Base-by-base conservation (phyloP, 2,888 invertebrate species). In the Leistus spinibarbis region DNA sequence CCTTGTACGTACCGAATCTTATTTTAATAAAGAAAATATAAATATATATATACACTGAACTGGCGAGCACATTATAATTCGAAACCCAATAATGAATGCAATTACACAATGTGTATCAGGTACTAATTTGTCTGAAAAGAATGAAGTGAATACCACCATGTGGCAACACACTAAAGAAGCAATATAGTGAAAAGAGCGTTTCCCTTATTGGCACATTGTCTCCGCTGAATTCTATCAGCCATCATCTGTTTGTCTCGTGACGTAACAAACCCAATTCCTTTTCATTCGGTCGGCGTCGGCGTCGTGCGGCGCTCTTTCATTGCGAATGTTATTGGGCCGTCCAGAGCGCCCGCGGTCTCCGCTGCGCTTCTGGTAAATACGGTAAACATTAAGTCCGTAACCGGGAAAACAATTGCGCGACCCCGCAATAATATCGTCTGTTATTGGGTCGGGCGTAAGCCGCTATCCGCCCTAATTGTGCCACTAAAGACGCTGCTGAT, bases 331-430 rank as follows among this genome's bases (percentile, higher is more conserved):
- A 66, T 66, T 73, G 67, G 66, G 60, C 23, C 19, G 53, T 71
- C 63, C 62, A n/a, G n/a, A n/a, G n/a, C n/a, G n/a, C n/a, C n/a
- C n/a, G n/a, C n/a, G n/a, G n/a, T n/a, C n/a, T n/a, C 23, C 65
- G 63, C 22, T 16, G 54, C 64, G 60, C 56, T 17, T 22, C 57
- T 19, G 71, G 72, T 53, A 72, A 57, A 71, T 71, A 64, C 70
- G 57, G 66, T 73, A 73, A 73, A 66, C 73, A 73, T 73, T 67
- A 73, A 73, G 53, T 56, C 60, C 60, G 73, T 13, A 5, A 65
- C 67, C 57, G 66, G 66, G 67, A 66, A 73, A 73, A 73, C 66
- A 72, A 72, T 72, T 72, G 72, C 65, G 27, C 72, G 24, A 65
- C 56, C 72, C 54, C 56, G 56, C 24, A 60, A 24, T 66, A 7